These are phyloP conservation scores for Bubo blakistoni DNA, from an alignment of 2,113 vertebrate species.

Conservation along the genomic window DNA sequence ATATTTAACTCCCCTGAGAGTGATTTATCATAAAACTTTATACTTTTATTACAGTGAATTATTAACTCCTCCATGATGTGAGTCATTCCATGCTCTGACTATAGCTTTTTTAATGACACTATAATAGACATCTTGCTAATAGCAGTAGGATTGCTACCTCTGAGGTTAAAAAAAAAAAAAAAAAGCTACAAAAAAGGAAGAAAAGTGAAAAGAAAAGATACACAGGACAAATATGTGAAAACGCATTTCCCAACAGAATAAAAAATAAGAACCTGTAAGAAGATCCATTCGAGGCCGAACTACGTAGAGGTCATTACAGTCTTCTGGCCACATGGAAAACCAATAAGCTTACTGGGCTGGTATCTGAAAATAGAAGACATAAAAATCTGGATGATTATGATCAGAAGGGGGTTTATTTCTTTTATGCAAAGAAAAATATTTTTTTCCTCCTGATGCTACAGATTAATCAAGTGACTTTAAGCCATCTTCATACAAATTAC, in stretches of 20 bases:
- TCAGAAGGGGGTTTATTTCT: background rate
- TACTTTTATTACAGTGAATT: conserved; percentile 87
- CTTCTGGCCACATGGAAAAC: conserved; percentile 18
- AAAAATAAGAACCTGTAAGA: conserved; percentile 3
- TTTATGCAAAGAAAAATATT: background rate
- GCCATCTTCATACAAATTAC: background rate
- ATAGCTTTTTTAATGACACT: conserved; percentile 83
- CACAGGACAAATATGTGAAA: background rate
- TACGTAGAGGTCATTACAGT: background rate
- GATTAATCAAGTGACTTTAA: background rate
- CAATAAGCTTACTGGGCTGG: background rate
- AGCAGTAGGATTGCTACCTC: conserved; percentile 76
- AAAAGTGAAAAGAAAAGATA: conserved; percentile 3
- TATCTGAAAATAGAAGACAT: conserved; percentile 23
- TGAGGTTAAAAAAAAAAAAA: conserved; percentile 53
- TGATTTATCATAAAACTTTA: conserved; percentile 87
- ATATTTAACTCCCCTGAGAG: conserved; percentile 85
- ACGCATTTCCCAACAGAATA: conserved; percentile 42
- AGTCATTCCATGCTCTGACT: conserved; percentile 81
- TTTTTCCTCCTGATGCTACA: background rate
- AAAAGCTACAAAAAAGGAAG: background rate
- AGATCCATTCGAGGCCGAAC: background rate
- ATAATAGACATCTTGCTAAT: conserved; percentile 85
- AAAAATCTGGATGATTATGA: background rate
- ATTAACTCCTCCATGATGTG: conserved; percentile 85